Evolutionary conservation across 2,113 vertebrate genomes (phyloP).

Genomic region (Myanophis thanlyinensis): DNA sequence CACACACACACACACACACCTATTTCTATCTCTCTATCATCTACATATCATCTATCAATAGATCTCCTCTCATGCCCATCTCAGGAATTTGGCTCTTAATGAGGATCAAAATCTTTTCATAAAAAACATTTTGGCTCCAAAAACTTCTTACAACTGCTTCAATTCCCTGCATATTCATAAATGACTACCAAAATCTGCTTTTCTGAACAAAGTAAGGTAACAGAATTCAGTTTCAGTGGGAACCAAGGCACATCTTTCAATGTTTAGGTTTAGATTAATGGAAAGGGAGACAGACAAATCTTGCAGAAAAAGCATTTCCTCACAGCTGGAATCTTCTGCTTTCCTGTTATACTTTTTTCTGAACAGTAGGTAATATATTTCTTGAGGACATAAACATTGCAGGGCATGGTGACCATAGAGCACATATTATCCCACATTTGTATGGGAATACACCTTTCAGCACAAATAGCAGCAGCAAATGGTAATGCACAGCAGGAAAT

Average conservation of each 20-base stretch:
- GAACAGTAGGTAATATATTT: slow-evolving; percentile 30
- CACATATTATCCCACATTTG: slow-evolving; percentile 18
- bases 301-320: slow-evolving; percentile 19
- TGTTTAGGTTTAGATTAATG: slow-evolving; percentile 18
- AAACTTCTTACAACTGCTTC: background rate
- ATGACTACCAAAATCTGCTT: background rate
- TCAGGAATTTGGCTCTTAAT: background rate
- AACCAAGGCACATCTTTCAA: background rate
- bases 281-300: background rate
- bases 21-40: too few relatives aligned
- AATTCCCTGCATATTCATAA: background rate
- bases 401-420: slow-evolving; percentile 1
- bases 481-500: slow-evolving; percentile 12
- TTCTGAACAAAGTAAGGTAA: background rate
- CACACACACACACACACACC: too few relatives aligned
- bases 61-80: background rate
- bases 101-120: background rate
- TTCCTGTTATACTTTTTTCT: slow-evolving; percentile 12
- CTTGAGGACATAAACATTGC: background rate
- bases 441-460: slow-evolving; percentile 14
- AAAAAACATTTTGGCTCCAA: background rate
- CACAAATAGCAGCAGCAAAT: slow-evolving; percentile 9
- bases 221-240: background rate
- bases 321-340: background rate
- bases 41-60: background rate